phyloP scores from a whole-genome alignment of 2,888 invertebrate species.

The Drosophila prolongata region DNA sequence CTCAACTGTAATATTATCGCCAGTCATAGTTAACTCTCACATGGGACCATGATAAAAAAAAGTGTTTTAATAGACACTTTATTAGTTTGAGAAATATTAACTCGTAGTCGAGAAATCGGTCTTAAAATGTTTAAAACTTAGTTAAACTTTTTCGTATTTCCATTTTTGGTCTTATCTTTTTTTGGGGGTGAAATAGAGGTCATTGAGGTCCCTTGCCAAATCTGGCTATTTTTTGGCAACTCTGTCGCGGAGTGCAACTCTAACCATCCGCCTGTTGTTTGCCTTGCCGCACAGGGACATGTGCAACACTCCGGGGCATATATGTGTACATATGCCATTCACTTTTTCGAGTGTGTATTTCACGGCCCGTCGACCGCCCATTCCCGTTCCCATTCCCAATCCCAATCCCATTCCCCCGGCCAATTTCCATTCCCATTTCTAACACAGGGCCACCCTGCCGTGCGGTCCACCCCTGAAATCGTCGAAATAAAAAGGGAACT shows the following conservation, averaged over 20 bases:
- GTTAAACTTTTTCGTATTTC: too few relatives aligned
- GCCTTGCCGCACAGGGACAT: conserved; percentile 80
- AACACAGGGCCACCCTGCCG: conserved; percentile 15
- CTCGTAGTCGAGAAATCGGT: too few relatives aligned
- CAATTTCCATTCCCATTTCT: background rate
- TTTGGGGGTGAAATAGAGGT: too few relatives aligned
- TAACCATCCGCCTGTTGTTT: conserved; percentile 48
- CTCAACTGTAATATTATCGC: too few relatives aligned
- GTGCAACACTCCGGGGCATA: conserved; percentile 80
- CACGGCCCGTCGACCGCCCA: conserved; percentile 69
- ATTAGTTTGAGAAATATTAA: too few relatives aligned
- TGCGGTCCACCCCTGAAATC: conserved; percentile 21
- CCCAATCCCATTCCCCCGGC: background rate
- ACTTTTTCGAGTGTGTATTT: conserved; percentile 73
- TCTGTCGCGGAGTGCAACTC: conserved; percentile 8
- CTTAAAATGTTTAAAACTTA: too few relatives aligned
- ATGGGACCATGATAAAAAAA: too few relatives aligned
- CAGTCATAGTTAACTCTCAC: too few relatives aligned
- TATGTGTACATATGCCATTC: conserved; percentile 74
- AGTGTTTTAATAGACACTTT: too few relatives aligned
- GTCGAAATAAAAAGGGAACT: conserved; percentile 44
- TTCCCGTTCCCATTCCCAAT: background rate
- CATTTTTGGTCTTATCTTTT: too few relatives aligned
- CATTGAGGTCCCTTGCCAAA: too few relatives aligned
- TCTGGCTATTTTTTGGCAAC: conserved; percentile 1